These are phyloP conservation scores for Nyctibius grandis DNA, from an alignment of 2,797 vertebrate species.

Conservation along the genomic window DNA sequence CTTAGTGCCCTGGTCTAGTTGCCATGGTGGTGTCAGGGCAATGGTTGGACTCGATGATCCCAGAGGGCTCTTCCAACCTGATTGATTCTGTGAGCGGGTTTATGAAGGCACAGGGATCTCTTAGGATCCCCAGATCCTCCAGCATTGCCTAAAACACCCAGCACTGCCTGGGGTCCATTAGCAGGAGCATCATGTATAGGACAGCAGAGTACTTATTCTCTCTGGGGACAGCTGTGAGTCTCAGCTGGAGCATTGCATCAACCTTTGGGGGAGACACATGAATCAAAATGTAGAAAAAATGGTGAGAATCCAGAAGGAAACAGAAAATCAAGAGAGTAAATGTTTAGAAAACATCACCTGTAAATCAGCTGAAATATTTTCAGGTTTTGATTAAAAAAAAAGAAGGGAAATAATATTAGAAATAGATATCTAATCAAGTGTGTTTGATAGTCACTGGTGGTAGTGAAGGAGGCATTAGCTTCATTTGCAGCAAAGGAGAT, in stretches of 20 bases:
- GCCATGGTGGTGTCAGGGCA: too few species aligned
- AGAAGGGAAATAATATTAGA: background rate
- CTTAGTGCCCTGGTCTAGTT: too few species aligned
- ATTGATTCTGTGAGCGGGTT: fast-evolving
- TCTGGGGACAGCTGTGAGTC: background rate
- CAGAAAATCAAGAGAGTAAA: background rate
- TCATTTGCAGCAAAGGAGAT: background rate
- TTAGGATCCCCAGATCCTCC: background rate
- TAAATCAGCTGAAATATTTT: background rate
- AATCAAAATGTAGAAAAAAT: background rate
- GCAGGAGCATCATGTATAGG: background rate
- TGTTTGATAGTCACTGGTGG: background rate
- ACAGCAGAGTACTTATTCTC: background rate
- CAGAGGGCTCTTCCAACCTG: too few species aligned
- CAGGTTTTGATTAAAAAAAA: background rate
- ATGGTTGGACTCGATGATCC: too few species aligned
- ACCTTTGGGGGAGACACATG: fast-evolving
- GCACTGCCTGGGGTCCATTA: background rate
- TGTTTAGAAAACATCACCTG: background rate
- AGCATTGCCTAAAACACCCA: background rate
- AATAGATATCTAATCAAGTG: background rate
- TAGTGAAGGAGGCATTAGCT: background rate
- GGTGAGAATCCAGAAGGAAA: background rate
- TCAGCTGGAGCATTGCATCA: background rate
- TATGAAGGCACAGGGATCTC: background rate